Percentiles rank a stretch among this genome's conserved stretches.
Conservation (phyloP, 2,888 invertebrate genomes). For the Thyatira batis region DNA sequence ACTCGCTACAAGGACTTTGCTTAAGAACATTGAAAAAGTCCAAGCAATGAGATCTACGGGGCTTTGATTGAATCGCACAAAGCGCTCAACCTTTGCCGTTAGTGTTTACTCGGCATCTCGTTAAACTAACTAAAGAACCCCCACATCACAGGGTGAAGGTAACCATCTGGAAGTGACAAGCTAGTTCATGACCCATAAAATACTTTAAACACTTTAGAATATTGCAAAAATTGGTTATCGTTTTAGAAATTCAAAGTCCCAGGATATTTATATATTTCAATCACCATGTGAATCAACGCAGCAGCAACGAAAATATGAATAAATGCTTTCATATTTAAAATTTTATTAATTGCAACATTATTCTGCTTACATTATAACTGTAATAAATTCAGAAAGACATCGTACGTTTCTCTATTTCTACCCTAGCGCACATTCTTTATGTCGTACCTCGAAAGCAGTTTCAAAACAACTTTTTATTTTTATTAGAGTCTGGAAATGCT, state of each 20-base stretch:
- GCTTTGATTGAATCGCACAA: slow-evolving; percentile 47
- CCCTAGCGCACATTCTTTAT: not conserved
- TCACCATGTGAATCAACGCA: no score
- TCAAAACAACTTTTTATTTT: not conserved
- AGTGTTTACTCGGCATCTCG: slow-evolving; percentile 43
- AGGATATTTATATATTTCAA: no score
- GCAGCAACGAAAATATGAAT: no score
- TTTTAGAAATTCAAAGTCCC: no score
- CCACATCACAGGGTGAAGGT: slow-evolving; percentile 4
- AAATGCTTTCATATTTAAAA: no score
- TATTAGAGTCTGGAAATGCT: not conserved
- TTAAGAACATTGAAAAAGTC: slow-evolving; percentile 9
- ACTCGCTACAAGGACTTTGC: slow-evolving; percentile 6
- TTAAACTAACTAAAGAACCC: slow-evolving; percentile 46
- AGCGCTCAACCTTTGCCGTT: slow-evolving; percentile 37
- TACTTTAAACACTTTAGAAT: not conserved
- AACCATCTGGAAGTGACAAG: slow-evolving; percentile 14
- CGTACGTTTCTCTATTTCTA: not conserved
- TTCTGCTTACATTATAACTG: no score
- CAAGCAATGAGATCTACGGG: slow-evolving; percentile 11
- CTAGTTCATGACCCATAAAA: not conserved
- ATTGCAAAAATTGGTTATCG: no score
- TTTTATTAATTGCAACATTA: no score
- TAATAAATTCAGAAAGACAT: no score
- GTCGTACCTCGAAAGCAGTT: not conserved